Conservation (phyloP, 2,113 vertebrate genomes). For the Himantopus leucocephalus region DNA sequence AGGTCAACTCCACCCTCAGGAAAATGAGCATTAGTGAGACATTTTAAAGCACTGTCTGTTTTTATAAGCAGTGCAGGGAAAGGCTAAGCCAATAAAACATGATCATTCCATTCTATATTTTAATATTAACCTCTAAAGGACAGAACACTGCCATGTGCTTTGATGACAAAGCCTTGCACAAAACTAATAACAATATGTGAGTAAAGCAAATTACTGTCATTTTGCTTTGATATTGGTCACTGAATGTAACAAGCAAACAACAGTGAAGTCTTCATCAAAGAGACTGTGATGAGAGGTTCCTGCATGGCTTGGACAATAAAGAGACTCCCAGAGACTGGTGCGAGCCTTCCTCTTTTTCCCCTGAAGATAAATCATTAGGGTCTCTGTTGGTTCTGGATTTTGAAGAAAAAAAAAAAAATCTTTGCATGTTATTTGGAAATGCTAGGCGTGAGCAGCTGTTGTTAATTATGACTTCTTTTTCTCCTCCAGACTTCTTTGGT, state of each 20-base stretch:
- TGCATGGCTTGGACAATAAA: background rate
- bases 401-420: slow-evolving; percentile 3
- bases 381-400: background rate
- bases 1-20: slow-evolving; percentile 75
- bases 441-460: slow-evolving; percentile 71
- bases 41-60: slow-evolving; percentile 83
- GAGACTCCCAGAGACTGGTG: background rate
- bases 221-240: slow-evolving; percentile 64
- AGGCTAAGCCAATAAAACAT: slow-evolving; percentile 85
- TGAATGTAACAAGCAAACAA: slow-evolving; percentile 58
- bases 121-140: slow-evolving; percentile 79
- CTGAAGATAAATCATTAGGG: slow-evolving; percentile 26
- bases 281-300: background rate
- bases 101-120: slow-evolving; percentile 78
- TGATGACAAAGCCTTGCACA: slow-evolving; percentile 71
- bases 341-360: slow-evolving; percentile 57
- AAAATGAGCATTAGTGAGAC: slow-evolving; percentile 78
- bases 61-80: slow-evolving; percentile 84
- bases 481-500: slow-evolving; percentile 70
- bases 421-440: slow-evolving; percentile 57
- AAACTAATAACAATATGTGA: slow-evolving; percentile 68
- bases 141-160: slow-evolving; percentile 69
- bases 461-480: slow-evolving; percentile 80
- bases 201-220: slow-evolving; percentile 71
- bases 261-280: slow-evolving; percentile 47